Conservation (phyloP, 2,113 vertebrate species). For the Proteles cristata region DNA sequence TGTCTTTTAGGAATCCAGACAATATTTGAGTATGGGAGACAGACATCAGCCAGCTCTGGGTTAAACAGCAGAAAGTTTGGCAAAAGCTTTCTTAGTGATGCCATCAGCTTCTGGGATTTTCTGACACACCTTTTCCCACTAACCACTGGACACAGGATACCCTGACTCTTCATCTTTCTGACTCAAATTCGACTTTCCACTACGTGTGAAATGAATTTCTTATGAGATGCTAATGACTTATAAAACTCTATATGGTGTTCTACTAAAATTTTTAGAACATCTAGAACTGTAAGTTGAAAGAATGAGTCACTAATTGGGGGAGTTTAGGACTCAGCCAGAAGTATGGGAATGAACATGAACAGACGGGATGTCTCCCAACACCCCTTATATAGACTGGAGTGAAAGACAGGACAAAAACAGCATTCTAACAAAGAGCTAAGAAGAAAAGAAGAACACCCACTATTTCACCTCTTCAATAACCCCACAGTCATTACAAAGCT, state of each 20-base stretch:
- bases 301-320: slow-evolving; percentile 9
- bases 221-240: slow-evolving; percentile 43
- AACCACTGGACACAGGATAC: not conserved
- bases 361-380: not conserved
- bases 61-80: not conserved
- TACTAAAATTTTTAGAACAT: slow-evolving; percentile 22
- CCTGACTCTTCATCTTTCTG: slow-evolving; percentile 1
- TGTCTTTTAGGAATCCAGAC: not conserved
- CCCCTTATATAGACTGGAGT: not conserved
- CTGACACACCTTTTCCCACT: not conserved
- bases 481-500: not conserved
- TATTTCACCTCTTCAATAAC: not conserved
- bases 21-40: not conserved
- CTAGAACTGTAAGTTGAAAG: slow-evolving; percentile 24
- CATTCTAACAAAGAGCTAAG: not conserved
- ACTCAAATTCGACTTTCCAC: slow-evolving; percentile 42
- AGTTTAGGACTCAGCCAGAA: not conserved
- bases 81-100: not conserved
- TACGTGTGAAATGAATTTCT: slow-evolving; percentile 48
- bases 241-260: slow-evolving; percentile 35
- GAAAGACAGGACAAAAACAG: not conserved
- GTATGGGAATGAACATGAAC: not conserved
- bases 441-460: not conserved
- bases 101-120: not conserved
- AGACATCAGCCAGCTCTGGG: not conserved